These are phyloP conservation scores for Mirounga angustirostris DNA, from an alignment of 2,113 vertebrate species.

Conservation along the genomic window DNA sequence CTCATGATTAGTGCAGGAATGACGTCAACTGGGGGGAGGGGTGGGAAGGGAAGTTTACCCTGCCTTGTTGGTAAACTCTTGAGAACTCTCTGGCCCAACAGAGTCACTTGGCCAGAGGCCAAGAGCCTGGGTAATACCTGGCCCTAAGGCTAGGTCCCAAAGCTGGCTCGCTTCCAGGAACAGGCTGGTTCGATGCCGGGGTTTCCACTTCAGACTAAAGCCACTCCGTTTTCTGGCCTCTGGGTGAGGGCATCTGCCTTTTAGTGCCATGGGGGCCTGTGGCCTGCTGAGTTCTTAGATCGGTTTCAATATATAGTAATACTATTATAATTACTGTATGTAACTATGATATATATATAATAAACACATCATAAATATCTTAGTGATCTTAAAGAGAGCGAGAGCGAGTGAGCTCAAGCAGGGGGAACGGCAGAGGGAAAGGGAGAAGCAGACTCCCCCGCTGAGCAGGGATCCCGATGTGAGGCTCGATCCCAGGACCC, in stretches of 20 bases:
- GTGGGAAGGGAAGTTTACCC: background rate
- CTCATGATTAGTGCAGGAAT: background rate
- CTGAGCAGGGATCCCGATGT: too few species aligned
- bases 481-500: too few species aligned
- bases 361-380: background rate
- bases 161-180: slow-evolving; percentile 16
- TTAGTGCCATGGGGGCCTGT: background rate
- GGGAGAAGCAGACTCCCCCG: background rate
- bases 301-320: background rate
- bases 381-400: background rate
- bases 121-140: background rate
- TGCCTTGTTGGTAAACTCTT: slow-evolving; percentile 9
- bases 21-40: background rate
- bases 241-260: background rate
- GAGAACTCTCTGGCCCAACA: background rate
- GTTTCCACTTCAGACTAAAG: background rate
- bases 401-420: background rate
- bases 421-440: too few species aligned
- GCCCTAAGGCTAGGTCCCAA: background rate
- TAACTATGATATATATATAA: background rate
- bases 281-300: slow-evolving; percentile 1
- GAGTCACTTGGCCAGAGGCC: background rate
- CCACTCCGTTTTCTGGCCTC: slow-evolving; percentile 2
- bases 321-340: background rate
- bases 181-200: background rate